Evolutionary conservation across 2,113 vertebrate genomes (phyloP), one percentile per base, ranked within the genome.

Genomic region (Bubalus kerabau): DNA sequence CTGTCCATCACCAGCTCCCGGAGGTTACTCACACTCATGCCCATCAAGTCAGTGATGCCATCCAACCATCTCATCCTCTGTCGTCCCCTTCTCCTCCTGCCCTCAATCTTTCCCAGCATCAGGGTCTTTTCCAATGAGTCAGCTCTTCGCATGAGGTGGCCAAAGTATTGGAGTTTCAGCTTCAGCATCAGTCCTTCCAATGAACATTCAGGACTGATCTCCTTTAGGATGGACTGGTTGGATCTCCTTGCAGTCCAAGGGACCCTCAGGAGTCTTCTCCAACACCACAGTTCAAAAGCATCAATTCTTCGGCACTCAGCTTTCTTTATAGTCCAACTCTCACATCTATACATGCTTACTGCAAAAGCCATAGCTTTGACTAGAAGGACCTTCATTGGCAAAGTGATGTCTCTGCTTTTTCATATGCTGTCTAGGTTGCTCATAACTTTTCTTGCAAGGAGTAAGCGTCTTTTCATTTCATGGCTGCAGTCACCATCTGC

Each of bases 31-130:
- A 71, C 19, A 40, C 19, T 23, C 32, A 23, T 23, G 67, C 5
- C 67, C n/a, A 71, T 23, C 6, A 2, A 71, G 67, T 71, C 0
- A 10, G 67, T 71, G 67, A 71, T 40, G 19, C 19, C 67, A 40
- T 71, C 67, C 19, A 36, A 6, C 67, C 67, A 71, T 71, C 67
- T 71, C 9, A 71, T 71, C 16, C n/a, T 71, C n/a, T 71, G n/a
- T 40, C 0, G 0, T 10, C 19, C 67, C 9, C n/a, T 71, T 71
- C n/a, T 71, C 19, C 67, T 71, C 64, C 64, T 0, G 2, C n/a
- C 67, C 12, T 40, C 9, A 19, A 6, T 36, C 67, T 40, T 40
- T 71, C 9, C n/a, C 67, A 71, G 67, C n/a, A 71, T 36, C n/a
- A 36, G 2, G n/a, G 19, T 71, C 64, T 71, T 71, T 71, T 71